A percentile compares a stretch with the other conserved stretches of the same genome.
These are phyloP conservation scores for Trichogramma pretiosum DNA, from an alignment of 1,140 invertebrate genomes.

Conservation along the genomic window DNA sequence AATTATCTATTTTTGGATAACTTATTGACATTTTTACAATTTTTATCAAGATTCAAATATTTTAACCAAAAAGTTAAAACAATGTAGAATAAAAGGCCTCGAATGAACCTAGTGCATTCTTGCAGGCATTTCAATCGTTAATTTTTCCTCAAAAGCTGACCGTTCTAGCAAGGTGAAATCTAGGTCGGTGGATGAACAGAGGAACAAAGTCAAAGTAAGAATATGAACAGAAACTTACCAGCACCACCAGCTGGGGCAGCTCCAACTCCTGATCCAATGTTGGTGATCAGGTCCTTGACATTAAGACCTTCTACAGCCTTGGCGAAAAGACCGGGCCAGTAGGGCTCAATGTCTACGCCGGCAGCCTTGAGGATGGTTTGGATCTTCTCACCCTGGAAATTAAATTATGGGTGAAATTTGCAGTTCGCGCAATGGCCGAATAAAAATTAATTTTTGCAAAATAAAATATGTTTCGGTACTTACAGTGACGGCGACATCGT, in stretches of 20 bases:
- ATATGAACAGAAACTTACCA: slow-evolving; percentile 42
- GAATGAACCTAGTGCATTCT: slow-evolving; percentile 20
- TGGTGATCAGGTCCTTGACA: slow-evolving; percentile 88
- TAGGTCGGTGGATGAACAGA: slow-evolving; percentile 36
- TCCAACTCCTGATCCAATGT: slow-evolving; percentile 88
- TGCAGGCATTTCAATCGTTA: slow-evolving; percentile 22
- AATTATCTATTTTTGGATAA: too few relatives aligned
- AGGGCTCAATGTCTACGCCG: slow-evolving; percentile 92
- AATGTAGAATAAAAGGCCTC: slow-evolving; percentile 10
- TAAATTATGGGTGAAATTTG: too few relatives aligned
- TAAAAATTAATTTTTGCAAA: too few relatives aligned
- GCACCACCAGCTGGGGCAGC: slow-evolving; percentile 66
- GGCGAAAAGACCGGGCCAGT: slow-evolving; percentile 97
- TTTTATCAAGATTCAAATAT: not conserved
- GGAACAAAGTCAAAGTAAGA: slow-evolving; percentile 21
- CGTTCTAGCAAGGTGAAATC: slow-evolving; percentile 20
- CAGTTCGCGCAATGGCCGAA: too few relatives aligned
- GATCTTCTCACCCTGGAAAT: slow-evolving; percentile 98
- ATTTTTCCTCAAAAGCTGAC: slow-evolving; percentile 36
- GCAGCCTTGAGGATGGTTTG: slow-evolving; percentile 94
- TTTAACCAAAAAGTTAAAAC: slow-evolving; percentile 1
- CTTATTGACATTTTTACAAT: too few relatives aligned
- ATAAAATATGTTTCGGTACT: too few relatives aligned
- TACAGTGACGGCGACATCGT: slow-evolving; percentile 95
- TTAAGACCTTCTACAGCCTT: slow-evolving; percentile 93